Evolutionary conservation across 2,797 vertebrate genomes (phyloP), one percentile per base, ranked within the genome.

Genomic region (Molossus alvarezi): DNA sequence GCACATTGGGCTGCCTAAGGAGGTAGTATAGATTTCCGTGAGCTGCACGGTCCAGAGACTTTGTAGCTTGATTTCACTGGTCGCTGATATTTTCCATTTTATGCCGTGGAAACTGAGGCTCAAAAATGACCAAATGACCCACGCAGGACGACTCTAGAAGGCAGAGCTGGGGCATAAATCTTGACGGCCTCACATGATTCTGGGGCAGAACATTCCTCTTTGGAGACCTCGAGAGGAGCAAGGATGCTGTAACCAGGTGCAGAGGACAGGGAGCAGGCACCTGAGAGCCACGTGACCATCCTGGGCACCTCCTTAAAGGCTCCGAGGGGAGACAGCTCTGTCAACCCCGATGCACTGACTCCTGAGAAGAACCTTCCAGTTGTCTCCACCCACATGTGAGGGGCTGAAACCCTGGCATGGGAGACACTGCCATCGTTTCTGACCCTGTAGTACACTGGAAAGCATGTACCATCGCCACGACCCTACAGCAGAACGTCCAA

Each of bases 401-500:
- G 21, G 33, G 45, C 57, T 33, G 57, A 76, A 69, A 86, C 4
- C 15, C 51, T 25, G 69, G 29, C 7, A 17, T 3, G 41, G 25
- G 48, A 4, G 8, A 29, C 81, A 37, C 33, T 2, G 17, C 67
- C 57, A 13, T 18, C 45, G 20, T 60, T 60, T 60, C 37, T 0
- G 1, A 62, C 29, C 33, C 48, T 25, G 21, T 14, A n/a, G 85
- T 72, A 55, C 73, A 62, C 91, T 29, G 23, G 45, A 29, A 96
- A 94, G 29, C 71, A 86, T 12, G 29, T 13, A 55, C 65, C 69
- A 88, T 80, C 76, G 65, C 67, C 13, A 1, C 4, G 84, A 97
- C 91, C 80, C 81, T 29, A 90, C 65, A 48, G 81, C 29, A 93
- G 93, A 76, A 87, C 25, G 60, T 91, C 96, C 82, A 91, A 94